Conservation (phyloP, 2,888 invertebrate species). For the Volucella bombylans region DNA sequence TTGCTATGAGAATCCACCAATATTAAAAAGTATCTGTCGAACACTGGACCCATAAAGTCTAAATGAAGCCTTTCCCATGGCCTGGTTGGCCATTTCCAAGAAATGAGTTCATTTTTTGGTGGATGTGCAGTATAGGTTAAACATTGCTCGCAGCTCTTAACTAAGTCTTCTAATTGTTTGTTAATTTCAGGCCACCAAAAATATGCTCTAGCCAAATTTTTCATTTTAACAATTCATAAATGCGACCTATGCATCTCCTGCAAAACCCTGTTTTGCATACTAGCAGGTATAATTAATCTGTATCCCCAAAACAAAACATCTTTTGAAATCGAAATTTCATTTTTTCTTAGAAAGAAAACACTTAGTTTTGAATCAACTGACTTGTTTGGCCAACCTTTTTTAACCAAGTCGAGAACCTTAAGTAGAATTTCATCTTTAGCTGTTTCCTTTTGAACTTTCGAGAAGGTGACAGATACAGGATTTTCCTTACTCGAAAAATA, state of each 20-base stretch:
- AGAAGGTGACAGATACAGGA: neutral
- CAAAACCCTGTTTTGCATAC: constrained; percentile 8
- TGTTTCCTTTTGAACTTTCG: neutral
- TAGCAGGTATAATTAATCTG: constrained; percentile 14
- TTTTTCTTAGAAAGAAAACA: neutral
- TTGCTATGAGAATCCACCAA: constrained; percentile 21
- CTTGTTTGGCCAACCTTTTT: constrained; percentile 1
- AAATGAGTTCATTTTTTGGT: constrained; percentile 13
- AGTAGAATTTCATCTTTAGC: neutral
- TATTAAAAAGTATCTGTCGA: constrained; percentile 5
- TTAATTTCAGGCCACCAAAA: constrained; percentile 26
- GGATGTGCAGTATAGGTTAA: constrained; percentile 25
- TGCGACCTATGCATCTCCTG: constrained; percentile 21
- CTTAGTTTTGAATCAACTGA: neutral
- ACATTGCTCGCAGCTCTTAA: constrained; percentile 59
- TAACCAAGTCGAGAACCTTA: neutral
- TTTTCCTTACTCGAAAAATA: neutral
- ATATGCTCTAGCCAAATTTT: constrained; percentile 60
- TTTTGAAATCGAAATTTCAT: neutral
- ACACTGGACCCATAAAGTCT: constrained; percentile 6
- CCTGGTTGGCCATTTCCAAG: constrained; percentile 15
- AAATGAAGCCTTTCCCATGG: constrained; percentile 8
- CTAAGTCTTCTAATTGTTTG: constrained; percentile 72
- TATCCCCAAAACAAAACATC: constrained; percentile 16
- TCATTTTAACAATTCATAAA: constrained; percentile 68